Base-by-base conservation (phyloP, 1,140 invertebrate genomes). In the Globodera ellingtonae region DNA sequence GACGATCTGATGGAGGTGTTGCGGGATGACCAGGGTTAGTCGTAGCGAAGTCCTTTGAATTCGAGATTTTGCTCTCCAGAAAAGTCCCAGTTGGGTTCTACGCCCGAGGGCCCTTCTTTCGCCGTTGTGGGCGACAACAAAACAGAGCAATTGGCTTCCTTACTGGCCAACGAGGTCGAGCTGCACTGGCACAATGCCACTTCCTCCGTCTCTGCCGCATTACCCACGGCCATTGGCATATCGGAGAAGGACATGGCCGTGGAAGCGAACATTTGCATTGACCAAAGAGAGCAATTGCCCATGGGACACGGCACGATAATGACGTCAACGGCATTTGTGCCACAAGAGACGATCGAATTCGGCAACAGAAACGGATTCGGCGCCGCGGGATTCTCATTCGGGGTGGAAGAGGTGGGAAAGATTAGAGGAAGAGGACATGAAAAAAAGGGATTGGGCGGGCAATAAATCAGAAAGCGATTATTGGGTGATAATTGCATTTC, bases 1-100 rank as follows among this genome's bases (percentile, higher is more conserved):
- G 62, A 77, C 46, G 75, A 77, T 47, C 69, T 77, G 69, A 77
- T 77, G 75, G 75, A 77, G 47, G 75, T 77, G 21, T 67, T 77
- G 48, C 75, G 69, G 21, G 69, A 77, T 47, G 75, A 77, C 59
- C 75, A 77, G 69, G 67, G 46, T 35, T 24, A 70, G 21, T 69
- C 10, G 66, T 10, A 69, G 66, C 10, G 4, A 9, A 15, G 52
- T 7, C 52, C 0, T 52, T 52, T 52, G 52, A 52, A 52, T 9
- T 52, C 7, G 50, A 9, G 0, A 52, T 52, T 52, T 52, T 52
- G 50, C 10, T 4, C 7, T 52, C 4, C 50, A 52, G 50, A 52
- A 13, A 52, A 52, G 7, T 52, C 50, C 50, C 50, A 52, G 10
- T 52, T 52, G 50, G 50, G 50, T 4, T 9, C 50, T 9, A 52